Evolutionary conservation across 2,797 vertebrate species (phyloP).

Genomic region (Aeoliscus strigatus): DNA sequence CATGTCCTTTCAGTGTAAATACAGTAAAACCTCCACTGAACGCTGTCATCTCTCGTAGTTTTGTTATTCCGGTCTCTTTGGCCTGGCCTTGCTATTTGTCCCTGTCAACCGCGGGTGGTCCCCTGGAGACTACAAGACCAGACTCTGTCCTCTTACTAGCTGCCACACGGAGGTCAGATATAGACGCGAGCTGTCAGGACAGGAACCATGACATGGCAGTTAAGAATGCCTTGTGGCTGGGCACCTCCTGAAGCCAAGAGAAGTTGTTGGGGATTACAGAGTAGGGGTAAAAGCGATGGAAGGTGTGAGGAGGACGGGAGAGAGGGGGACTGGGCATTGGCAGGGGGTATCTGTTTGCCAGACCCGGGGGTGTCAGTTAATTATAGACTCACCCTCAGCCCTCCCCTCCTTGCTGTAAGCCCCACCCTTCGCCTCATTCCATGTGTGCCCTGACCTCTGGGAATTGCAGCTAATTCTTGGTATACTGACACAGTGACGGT

Average conservation of each 20-base stretch:
- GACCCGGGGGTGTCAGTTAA: slow-evolving; percentile 47
- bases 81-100: slow-evolving; percentile 12
- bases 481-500: slow-evolving; percentile 29
- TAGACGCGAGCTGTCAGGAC: slow-evolving; percentile 48
- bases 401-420: slow-evolving; percentile 25
- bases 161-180: slow-evolving; percentile 59
- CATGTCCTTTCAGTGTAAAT: no score
- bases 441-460: slow-evolving; percentile 46
- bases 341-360: background rate
- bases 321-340: background rate
- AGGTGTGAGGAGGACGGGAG: no score
- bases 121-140: slow-evolving; percentile 49
- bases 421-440: slow-evolving; percentile 10
- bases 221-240: slow-evolving; percentile 49
- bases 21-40: no score
- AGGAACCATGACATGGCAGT: slow-evolving; percentile 51
- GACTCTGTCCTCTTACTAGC: slow-evolving; percentile 40
- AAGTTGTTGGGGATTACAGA: slow-evolving; percentile 16
- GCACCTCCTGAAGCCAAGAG: slow-evolving; percentile 32
- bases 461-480: slow-evolving; percentile 31
- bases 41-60: no score
- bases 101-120: slow-evolving; percentile 8
- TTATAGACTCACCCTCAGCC: slow-evolving; percentile 50
- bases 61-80: no score
- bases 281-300: no score